phyloP scores from a whole-genome alignment of 2,113 vertebrate species.

The Megaptera novaeangliae region DNA sequence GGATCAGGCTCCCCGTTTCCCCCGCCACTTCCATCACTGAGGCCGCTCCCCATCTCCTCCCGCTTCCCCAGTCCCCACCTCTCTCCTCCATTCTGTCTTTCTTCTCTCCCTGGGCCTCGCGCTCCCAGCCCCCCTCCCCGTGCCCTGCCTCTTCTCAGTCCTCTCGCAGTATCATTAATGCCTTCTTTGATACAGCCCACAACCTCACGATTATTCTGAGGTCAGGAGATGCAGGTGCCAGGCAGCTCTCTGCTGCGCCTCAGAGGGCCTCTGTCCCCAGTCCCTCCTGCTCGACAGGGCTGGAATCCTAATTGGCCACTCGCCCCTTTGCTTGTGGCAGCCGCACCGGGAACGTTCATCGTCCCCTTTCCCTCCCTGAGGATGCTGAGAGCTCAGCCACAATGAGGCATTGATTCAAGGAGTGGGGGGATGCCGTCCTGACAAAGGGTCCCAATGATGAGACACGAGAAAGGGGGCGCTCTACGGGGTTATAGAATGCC shows the following conservation, averaged over 20 bases:
- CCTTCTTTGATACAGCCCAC: constrained; percentile 84
- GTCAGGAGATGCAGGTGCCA: constrained; percentile 85
- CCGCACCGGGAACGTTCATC: constrained; percentile 70
- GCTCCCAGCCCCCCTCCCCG: background rate
- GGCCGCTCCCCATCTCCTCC: background rate
- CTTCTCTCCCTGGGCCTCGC: background rate
- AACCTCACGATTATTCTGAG: constrained; percentile 83
- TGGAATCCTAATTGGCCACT: constrained; percentile 83
- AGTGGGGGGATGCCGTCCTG: constrained; percentile 55
- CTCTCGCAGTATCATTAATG: constrained; percentile 81
- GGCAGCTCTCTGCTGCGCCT: constrained; percentile 79
- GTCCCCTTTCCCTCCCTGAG: background rate
- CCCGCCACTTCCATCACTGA: background rate
- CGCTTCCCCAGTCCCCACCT: constrained; percentile 12
- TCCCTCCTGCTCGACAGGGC: constrained; percentile 77
- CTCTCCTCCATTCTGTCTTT: constrained; percentile 5
- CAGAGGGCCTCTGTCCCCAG: constrained; percentile 83
- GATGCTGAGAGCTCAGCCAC: constrained; percentile 71
- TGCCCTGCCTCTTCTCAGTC: constrained; percentile 40
- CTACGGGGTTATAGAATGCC: constrained; percentile 67
- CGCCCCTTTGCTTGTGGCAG: constrained; percentile 70
- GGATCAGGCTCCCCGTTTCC: background rate
- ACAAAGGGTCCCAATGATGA: constrained; percentile 73
- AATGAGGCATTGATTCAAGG: constrained; percentile 81
- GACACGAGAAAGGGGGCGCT: constrained; percentile 78